Evolutionary conservation across 2,888 invertebrate species (phyloP), one percentile per base, ranked within the genome.

Genomic region (Herminia tarsipennalis): DNA sequence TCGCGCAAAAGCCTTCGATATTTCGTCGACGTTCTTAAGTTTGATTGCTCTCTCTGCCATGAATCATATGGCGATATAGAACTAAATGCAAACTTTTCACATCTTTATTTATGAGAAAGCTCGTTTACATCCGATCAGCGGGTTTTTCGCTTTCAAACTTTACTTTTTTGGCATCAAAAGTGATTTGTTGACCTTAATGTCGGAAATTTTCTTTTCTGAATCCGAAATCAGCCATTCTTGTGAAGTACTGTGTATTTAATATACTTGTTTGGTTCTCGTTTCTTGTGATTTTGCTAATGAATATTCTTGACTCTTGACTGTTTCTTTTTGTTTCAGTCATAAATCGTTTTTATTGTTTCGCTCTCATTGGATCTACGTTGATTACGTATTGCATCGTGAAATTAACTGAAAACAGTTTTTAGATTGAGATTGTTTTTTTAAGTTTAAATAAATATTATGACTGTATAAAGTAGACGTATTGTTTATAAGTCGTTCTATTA

Each of bases 71-170:
- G 70, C 70, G 64, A 71, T 66, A 67, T 63, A 60, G 53, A 74
- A 73, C 56, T 68, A 63, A 64, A 70, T 66, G 66, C 64, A 60
- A 76, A 77, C 73, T 79, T 78, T 60, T 54, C 71, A 56, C 76
- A 83, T 82, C 71, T 80, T 83, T 86, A 86, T 86, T 86, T 86
- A 85, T 84, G 84, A 78, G 76, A 34, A 51, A 49, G 73, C 76
- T 78, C 76, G 71, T 77, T 80, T 78, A 77, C 78, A 81, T 78
- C 65, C 78, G 78, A 83, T 79, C 76, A 70, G 66, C 49, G 70
- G 70, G 75, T 78, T 77, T 59, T 64, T 63, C 65, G 55, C 63
- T 48, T 59, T 66, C 41, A 39, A 56, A n/a, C 34, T 55, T 21
- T 52, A 46, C 48, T 61, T 67, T 67, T 65, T 66, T 58, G 60